Conservation (phyloP, 2,888 invertebrate genomes). For the Zonitis immaculata region DNA sequence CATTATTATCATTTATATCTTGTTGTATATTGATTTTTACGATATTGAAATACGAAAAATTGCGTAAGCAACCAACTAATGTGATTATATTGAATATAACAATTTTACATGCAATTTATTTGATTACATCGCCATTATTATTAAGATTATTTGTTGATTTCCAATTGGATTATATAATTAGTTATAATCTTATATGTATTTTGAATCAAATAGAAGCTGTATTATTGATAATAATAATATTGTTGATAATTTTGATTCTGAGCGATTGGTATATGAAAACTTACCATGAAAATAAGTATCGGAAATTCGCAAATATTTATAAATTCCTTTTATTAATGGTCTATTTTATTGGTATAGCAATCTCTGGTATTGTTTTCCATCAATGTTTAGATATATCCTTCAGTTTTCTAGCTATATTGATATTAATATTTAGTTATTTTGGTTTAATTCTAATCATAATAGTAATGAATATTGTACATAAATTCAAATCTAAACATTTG, state of each 20-base stretch:
- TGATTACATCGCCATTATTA: conserved; percentile 4
- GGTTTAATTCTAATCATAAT: neutral
- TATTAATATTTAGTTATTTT: neutral
- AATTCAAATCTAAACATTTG: neutral
- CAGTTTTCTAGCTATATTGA: neutral
- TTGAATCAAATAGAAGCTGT: neutral
- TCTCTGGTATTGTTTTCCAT: neutral
- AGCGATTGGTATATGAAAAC: neutral
- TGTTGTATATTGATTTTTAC: conserved; percentile 8
- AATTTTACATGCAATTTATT: conserved; percentile 9
- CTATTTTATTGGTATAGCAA: neutral
- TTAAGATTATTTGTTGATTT: neutral
- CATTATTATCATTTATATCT: conserved; percentile 4
- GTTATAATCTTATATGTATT: neutral
- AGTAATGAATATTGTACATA: neutral
- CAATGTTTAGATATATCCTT: neutral
- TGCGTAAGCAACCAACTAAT: conserved; percentile 9
- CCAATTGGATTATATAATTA: neutral
- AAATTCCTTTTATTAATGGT: neutral
- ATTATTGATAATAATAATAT: neutral
- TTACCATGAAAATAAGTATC: neutral
- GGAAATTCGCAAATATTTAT: neutral
- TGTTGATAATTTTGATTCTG: neutral
- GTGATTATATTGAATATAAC: conserved; percentile 9
- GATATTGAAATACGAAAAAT: conserved; percentile 11